These are phyloP conservation scores for Atethmia centrago DNA, from an alignment of 2,888 invertebrate genomes.

Conservation along the genomic window DNA sequence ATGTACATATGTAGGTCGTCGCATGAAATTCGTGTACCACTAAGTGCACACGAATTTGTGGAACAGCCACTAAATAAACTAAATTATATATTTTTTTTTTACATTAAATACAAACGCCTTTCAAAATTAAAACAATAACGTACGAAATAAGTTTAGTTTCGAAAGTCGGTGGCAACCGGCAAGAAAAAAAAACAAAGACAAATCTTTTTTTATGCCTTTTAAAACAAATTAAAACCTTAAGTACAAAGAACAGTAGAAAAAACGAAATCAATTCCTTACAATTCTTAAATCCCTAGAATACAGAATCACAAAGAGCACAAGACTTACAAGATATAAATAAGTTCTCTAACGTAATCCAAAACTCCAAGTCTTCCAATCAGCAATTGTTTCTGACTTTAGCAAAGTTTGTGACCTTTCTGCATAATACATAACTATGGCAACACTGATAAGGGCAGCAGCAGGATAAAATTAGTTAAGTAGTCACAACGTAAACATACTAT, in stretches of 20 bases:
- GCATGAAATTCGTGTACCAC: no score
- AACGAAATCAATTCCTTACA: background rate
- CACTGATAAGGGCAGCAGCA: slow-evolving; percentile 29
- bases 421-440: slow-evolving; percentile 45
- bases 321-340: slow-evolving; percentile 20
- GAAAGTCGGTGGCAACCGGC: no score
- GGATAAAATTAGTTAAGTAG: slow-evolving; percentile 12
- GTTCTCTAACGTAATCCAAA: slow-evolving; percentile 1
- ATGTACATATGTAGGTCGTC: no score
- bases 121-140: no score
- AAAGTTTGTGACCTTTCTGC: slow-evolving; percentile 46
- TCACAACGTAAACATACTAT: slow-evolving; percentile 9
- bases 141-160: no score
- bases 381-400: slow-evolving; percentile 17
- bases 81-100: no score
- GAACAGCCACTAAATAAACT: no score
- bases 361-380: slow-evolving; percentile 30
- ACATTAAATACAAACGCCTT: no score
- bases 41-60: no score
- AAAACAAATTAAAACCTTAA: background rate
- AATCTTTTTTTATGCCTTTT: no score
- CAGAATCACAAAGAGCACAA: background rate
- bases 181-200: no score
- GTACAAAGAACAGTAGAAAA: no score
- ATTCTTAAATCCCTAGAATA: background rate